Evolutionary conservation across 2,113 vertebrate species (phyloP), one percentile per base, ranked within the genome.

Genomic region (Catharus minimus): DNA sequence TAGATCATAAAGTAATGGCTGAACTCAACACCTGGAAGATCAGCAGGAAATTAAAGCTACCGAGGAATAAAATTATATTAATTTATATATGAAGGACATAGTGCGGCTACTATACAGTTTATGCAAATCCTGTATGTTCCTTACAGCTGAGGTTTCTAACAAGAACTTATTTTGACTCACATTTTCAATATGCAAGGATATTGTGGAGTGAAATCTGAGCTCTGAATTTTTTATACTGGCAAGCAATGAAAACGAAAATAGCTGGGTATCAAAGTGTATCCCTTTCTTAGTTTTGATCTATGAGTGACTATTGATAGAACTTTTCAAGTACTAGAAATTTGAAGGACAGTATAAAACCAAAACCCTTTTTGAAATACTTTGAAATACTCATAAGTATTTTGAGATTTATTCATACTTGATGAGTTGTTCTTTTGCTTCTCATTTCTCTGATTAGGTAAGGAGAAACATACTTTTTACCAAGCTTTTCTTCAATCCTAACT

Each of bases 401-500:
- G 75, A 61, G 15, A 75, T 95, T 89, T 88, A 78, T 88, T 60
- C 10, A 95, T 44, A 80, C 39, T 93, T 52, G 86, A 81, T 78
- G 33, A 57, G 44, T 55, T 86, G 49, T 47, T 93, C 39, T 73
- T 93, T 72, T 44, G 46, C 20, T 60, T 84, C 69, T 77, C 13
- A 90, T 90, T 90, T 77, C 80, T 91, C 50, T 95, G 56, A 95
- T 47, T 80, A 82, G 87, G 67, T 57, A 92, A 95, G 39, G 20
- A 90, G 57, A 92, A 95, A 98, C 98, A 98, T 97, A 99, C 99
- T 98, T 99, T 97, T 98, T 99, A 65, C 99, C 99, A 91, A 99
- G 98, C 85, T 99, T 98, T 96, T 99, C 98, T 96, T 99, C 99
- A 82, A 99, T 98, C 89, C 99, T 98, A 92, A 99, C 38, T 98